Conservation (phyloP, 2,113 vertebrate species). For the Harpagus bidentatus region DNA sequence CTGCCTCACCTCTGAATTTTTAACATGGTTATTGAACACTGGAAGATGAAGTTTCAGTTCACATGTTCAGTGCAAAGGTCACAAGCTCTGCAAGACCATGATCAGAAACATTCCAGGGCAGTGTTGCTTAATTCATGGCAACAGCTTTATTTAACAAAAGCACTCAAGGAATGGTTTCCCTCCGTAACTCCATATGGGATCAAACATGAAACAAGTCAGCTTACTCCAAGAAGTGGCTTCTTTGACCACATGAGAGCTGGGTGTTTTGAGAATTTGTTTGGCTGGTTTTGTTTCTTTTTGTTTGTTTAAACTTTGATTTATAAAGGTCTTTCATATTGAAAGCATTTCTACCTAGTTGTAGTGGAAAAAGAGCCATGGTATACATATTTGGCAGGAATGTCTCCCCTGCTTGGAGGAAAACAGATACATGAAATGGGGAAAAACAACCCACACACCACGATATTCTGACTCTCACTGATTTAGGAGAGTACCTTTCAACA, state of each 20-base stretch:
- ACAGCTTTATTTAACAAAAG: slow-evolving; percentile 63
- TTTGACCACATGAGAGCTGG: slow-evolving; percentile 7
- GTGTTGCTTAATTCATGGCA: slow-evolving; percentile 63
- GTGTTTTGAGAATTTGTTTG: slow-evolving; percentile 14
- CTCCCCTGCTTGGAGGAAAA: background rate
- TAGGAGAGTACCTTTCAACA: background rate
- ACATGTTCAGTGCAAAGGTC: slow-evolving; percentile 62
- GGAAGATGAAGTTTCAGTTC: slow-evolving; percentile 64
- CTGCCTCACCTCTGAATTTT: slow-evolving; percentile 56
- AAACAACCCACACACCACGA: background rate
- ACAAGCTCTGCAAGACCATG: slow-evolving; percentile 54
- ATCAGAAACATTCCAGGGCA: slow-evolving; percentile 68
- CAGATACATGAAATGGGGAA: background rate
- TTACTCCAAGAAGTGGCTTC: slow-evolving; percentile 44
- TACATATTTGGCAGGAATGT: background rate
- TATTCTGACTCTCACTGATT: background rate
- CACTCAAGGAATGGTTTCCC: slow-evolving; percentile 62
- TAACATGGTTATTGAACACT: slow-evolving; percentile 52
- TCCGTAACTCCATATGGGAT: slow-evolving; percentile 57
- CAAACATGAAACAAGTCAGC: slow-evolving; percentile 44
- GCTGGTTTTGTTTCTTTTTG: background rate
- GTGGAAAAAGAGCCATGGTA: background rate
- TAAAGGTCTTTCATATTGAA: background rate
- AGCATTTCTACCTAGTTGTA: background rate
- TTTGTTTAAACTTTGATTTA: slow-evolving; percentile 14